Evolutionary conservation across 2,888 invertebrate genomes (phyloP).

Genomic region (Tetragonisca angustula): DNA sequence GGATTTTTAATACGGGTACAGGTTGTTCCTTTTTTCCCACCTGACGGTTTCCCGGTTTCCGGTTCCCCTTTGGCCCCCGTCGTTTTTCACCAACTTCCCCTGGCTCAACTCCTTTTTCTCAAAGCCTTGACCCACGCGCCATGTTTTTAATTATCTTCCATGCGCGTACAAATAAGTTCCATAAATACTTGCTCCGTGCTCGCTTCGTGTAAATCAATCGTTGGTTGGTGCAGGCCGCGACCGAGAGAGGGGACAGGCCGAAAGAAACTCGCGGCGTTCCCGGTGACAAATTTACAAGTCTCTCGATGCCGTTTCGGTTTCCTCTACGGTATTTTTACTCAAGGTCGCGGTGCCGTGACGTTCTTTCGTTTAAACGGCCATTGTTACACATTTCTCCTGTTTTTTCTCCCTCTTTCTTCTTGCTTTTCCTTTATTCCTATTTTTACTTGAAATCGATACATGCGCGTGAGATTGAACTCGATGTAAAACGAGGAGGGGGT

Average conservation of each 20-base stretch:
- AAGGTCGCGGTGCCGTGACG: conserved; percentile 31
- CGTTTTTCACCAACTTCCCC: conserved; percentile 6
- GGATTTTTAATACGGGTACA: background rate
- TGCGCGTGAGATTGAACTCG: background rate
- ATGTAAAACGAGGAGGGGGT: background rate
- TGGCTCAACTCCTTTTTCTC: conserved; percentile 26
- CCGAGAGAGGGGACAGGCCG: conserved; percentile 23
- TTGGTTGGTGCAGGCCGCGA: conserved; percentile 41
- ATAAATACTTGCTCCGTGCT: conserved; percentile 67
- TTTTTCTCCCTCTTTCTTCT: too few relatives aligned
- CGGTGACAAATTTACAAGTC: conserved; percentile 68
- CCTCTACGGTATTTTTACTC: conserved; percentile 50
- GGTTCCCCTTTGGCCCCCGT: background rate
- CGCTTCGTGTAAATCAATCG: conserved; percentile 71
- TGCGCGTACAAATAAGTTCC: conserved; percentile 70
- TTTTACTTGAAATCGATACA: background rate
- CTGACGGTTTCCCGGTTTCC: conserved; percentile 7
- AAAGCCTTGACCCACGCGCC: conserved; percentile 68
- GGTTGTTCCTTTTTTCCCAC: background rate
- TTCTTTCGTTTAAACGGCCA: background rate
- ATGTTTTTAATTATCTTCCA: conserved; percentile 72
- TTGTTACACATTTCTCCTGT: background rate
- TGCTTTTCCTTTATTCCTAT: background rate
- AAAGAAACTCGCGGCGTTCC: conserved; percentile 54
- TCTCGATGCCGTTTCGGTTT: conserved; percentile 35